Evolutionary conservation across 2,797 vertebrate species (phyloP).

Genomic region (Poliocrania exsul): DNA sequence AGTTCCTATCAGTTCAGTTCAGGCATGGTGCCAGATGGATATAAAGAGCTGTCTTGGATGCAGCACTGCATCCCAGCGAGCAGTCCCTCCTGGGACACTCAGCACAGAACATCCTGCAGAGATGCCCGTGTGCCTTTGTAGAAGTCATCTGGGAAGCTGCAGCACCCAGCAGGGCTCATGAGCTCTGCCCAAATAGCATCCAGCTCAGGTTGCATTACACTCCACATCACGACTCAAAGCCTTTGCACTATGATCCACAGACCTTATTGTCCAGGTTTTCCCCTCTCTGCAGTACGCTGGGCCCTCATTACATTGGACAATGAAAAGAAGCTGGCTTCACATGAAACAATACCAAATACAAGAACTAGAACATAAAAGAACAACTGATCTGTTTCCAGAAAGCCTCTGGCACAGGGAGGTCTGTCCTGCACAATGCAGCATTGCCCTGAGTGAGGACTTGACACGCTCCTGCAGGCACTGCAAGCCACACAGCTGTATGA

Average conservation of each 20-base stretch:
- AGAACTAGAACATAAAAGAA: background rate
- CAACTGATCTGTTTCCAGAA: background rate
- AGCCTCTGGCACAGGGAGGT: background rate
- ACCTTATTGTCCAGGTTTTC: background rate
- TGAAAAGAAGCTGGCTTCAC: background rate
- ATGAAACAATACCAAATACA: background rate
- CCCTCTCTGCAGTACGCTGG: background rate
- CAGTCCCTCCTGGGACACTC: background rate
- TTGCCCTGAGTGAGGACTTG: background rate
- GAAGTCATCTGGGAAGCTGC: background rate
- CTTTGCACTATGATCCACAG: background rate
- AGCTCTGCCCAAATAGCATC: background rate
- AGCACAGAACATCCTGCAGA: background rate
- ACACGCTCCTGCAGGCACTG: background rate
- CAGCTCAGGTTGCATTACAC: background rate
- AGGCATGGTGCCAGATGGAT: background rate
- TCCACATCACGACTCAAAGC: background rate
- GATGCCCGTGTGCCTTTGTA: fast-evolving
- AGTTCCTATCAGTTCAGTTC: background rate
- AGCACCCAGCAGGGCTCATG: background rate
- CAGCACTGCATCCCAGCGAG: background rate
- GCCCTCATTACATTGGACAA: background rate
- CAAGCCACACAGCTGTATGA: background rate
- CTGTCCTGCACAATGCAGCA: background rate
- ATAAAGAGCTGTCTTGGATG: background rate